Evolutionary conservation across 2,888 invertebrate species (phyloP).

Genomic region (Scaeva pyrastri): DNA sequence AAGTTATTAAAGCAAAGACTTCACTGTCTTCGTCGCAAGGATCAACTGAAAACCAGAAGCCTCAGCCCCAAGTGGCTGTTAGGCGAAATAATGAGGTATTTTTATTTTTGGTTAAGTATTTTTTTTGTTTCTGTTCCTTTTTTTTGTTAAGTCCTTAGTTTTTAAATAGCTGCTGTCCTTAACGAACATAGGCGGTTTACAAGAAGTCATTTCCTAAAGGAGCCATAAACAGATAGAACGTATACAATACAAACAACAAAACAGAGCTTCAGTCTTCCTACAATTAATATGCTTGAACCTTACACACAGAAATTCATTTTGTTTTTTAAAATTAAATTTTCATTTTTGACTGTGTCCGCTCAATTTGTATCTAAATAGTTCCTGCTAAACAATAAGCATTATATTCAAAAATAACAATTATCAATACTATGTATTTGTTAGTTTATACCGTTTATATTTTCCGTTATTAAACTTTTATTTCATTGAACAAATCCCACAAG

Average conservation of each 20-base stretch:
- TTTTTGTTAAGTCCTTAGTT: slow-evolving; percentile 20
- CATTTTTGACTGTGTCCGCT: no score
- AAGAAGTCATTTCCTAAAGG: neutral
- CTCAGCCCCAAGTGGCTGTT: slow-evolving; percentile 79
- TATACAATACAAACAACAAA: neutral
- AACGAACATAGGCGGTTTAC: neutral
- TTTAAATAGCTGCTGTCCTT: slow-evolving; percentile 32
- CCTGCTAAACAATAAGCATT: no score
- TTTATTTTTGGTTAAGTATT: slow-evolving; percentile 40
- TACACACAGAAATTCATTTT: no score
- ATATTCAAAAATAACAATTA: no score
- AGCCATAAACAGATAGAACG: neutral
- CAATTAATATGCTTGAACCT: no score
- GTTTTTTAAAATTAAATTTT: no score
- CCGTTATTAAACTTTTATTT: no score
- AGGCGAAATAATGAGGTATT: slow-evolving; percentile 81
- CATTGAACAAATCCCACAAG: no score
- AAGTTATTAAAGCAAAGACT: slow-evolving; percentile 79
- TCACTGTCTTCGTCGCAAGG: slow-evolving; percentile 78
- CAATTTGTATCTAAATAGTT: no score
- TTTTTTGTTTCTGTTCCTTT: slow-evolving; percentile 49
- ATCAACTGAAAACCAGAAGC: slow-evolving; percentile 78
- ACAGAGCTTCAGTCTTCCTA: no score
- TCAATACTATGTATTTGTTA: no score
- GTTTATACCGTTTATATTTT: no score